Evolutionary conservation across 1,140 invertebrate genomes (phyloP), one percentile per base, ranked within the genome.

Genomic region (Nomia melanderi): DNA sequence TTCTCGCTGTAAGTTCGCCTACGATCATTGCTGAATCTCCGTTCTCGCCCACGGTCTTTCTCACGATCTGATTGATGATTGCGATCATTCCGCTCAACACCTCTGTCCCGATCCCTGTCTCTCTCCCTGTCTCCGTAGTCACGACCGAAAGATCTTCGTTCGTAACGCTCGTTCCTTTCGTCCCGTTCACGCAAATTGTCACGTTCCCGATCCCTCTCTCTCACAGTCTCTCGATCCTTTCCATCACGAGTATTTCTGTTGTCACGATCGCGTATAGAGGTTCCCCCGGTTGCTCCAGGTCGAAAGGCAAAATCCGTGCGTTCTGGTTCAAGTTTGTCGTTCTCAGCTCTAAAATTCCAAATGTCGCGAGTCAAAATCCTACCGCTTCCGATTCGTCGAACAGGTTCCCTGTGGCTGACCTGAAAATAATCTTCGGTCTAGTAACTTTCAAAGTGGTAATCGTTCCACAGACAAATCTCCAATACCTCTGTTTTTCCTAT

Each of bases 311-410:
- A 89, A 31, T 93, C 93, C 0, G 88, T 63, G 59, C 89, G 86
- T 11, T 90, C 89, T 0, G 88, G 72, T 11, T 92, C 92, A 7
- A 90, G 79, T 65, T 92, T 92, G 23, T 93, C 93, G 60, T 93
- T 92, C 44, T 89, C 90, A 23, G 88, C 71, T 59, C 91, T 88
- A 64, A 93, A 94, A 80, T 93, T 93, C 92, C 94, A 94, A 73
- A 93, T 93, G 88, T 96, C 94, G 59, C 95, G 94, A 69, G 94
- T 93, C 82, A 96, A 92, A 64, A 97, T 96, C 8, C 96, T 94
- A 1, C 96, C 96, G 84, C 96, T 96, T 2, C 96, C 96, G 86
- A 97, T 96, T 77, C 95, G 94, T 25, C 96, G 93, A 31, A 92
- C 92, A 53, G 92, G 83, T 56, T 93, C 93, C 27, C 93, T 89